Percentiles rank a stretch among this genome's conserved stretches.
phyloP scores from a whole-genome alignment of 2,113 vertebrate species.

The Podocnemis expansa region DNA sequence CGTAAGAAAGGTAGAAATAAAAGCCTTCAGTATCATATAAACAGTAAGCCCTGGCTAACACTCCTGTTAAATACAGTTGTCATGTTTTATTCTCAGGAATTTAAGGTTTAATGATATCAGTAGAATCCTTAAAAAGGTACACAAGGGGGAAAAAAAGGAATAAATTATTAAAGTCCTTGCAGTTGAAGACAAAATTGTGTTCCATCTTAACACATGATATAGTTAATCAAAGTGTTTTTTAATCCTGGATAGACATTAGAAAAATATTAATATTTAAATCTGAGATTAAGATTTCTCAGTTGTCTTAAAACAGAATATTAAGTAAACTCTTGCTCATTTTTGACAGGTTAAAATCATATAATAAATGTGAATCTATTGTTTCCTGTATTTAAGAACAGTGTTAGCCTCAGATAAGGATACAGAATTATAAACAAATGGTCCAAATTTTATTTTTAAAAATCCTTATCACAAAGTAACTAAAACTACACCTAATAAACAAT shows the following conservation, averaged over 20 bases:
- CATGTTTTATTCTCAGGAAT: background rate
- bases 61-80: conserved; percentile 1
- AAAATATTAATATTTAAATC: background rate
- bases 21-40: background rate
- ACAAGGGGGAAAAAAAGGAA: background rate
- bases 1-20: background rate
- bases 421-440: conserved; percentile 6
- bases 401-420: background rate
- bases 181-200: background rate
- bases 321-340: background rate
- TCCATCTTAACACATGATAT: conserved; percentile 2
- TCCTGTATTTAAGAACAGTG: conserved; percentile 6
- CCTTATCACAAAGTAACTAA: conserved; percentile 30
- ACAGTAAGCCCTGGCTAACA: background rate
- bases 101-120: background rate
- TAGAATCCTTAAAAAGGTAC: background rate
- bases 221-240: background rate
- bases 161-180: background rate
- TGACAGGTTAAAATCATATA: background rate
- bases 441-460: conserved; percentile 34
- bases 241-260: background rate
- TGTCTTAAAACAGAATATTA: background rate
- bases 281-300: background rate
- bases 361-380: background rate
- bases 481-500: background rate